Evolutionary conservation across 2,797 vertebrate species (phyloP).

Genomic region (Rhinoraja longicauda): DNA sequence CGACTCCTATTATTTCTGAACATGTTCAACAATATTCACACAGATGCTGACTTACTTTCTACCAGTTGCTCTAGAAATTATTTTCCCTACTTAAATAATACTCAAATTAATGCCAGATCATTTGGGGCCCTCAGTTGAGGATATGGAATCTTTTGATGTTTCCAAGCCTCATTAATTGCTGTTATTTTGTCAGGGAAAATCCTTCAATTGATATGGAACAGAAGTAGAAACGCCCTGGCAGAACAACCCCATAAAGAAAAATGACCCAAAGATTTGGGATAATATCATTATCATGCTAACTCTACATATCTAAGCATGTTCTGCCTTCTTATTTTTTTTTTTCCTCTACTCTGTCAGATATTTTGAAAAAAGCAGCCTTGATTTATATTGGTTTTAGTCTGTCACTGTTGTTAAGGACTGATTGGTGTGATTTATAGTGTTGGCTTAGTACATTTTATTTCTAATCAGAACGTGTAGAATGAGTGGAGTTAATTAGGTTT

Average conservation of each 20-base stretch:
- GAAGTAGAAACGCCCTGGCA: background rate
- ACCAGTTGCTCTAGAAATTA: background rate
- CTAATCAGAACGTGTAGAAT: background rate
- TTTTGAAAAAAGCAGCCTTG: conserved; percentile 4
- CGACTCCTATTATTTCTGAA: too few species aligned
- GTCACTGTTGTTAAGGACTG: conserved; percentile 7
- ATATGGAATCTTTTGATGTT: background rate
- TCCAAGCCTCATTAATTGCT: background rate
- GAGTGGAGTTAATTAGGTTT: background rate
- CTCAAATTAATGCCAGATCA: background rate
- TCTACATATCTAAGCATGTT: background rate
- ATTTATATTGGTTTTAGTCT: conserved; percentile 22
- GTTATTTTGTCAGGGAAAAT: background rate
- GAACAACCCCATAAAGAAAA: background rate
- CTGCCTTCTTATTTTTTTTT: background rate
- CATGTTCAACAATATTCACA: too few species aligned
- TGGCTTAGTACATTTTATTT: background rate
- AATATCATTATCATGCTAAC: background rate
- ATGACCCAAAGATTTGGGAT: background rate
- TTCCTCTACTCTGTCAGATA: background rate
- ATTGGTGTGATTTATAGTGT: conserved; percentile 8
- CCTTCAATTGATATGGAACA: background rate
- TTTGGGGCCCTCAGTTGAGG: background rate
- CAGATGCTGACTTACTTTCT: too few species aligned
- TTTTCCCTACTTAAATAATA: background rate